These are phyloP conservation scores for Lontra canadensis DNA, from an alignment of 2,113 vertebrate genomes.

Conservation along the genomic window DNA sequence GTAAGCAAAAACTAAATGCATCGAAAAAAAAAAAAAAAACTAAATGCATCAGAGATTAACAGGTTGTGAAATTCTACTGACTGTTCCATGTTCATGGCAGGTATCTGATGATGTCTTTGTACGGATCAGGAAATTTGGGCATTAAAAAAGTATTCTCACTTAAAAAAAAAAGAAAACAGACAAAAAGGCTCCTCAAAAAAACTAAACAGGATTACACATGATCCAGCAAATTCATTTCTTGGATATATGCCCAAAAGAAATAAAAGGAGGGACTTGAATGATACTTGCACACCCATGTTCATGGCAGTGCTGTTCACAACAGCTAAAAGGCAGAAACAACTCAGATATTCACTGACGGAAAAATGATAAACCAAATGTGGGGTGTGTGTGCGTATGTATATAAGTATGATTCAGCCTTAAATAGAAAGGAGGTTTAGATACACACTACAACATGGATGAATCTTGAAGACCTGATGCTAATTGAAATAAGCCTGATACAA, in stretches of 20 bases:
- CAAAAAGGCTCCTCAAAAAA: neutral
- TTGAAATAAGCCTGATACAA: neutral
- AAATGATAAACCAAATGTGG: neutral
- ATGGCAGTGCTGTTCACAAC: neutral
- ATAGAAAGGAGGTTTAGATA: neutral
- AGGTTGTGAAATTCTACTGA: neutral
- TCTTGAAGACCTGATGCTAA: neutral
- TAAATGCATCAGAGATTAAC: neutral
- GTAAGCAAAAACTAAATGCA: neutral
- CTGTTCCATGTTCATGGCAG: neutral
- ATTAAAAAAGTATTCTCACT: neutral
- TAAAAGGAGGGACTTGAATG: neutral
- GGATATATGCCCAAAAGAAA: neutral
- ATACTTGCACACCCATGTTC: neutral
- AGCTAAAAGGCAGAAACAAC: neutral
- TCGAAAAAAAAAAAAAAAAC: no score
- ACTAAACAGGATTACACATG: neutral
- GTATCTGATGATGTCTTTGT: neutral
- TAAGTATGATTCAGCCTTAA: neutral
- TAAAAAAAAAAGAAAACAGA: neutral
- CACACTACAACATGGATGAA: neutral
- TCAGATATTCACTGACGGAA: neutral
- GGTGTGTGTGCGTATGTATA: neutral
- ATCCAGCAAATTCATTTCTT: neutral
- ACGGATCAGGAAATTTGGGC: neutral